phyloP scores from a whole-genome alignment of 2,888 invertebrate genomes.

The Pristionchus maxplancki region DNA sequence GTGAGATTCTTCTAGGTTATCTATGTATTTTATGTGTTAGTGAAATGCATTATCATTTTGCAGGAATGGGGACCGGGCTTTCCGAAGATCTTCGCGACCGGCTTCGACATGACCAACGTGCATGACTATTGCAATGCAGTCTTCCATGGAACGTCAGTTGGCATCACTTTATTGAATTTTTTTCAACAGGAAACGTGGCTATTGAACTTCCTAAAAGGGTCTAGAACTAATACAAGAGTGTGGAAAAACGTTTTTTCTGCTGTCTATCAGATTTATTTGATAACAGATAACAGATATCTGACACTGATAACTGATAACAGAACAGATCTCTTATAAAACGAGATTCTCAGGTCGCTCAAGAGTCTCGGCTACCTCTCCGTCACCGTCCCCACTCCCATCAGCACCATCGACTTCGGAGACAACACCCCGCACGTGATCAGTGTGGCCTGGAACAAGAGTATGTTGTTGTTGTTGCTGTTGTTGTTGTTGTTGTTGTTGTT shows the following conservation, averaged over 20 bases:
- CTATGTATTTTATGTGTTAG: too few relatives aligned
- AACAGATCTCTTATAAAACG: neutral
- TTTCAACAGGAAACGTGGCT: too few relatives aligned
- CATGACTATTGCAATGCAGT: neutral
- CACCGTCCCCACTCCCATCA: neutral
- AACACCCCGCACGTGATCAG: neutral
- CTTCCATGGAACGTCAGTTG: neutral
- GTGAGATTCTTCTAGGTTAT: too few relatives aligned
- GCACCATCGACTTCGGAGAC: neutral
- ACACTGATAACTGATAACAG: too few relatives aligned
- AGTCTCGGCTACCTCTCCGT: neutral
- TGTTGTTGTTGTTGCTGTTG: too few relatives aligned
- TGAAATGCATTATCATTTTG: too few relatives aligned
- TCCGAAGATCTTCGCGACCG: neutral
- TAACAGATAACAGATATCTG: too few relatives aligned
- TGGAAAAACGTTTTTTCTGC: too few relatives aligned
- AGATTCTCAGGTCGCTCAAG: neutral
- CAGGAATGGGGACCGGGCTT: neutral
- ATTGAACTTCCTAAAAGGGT: too few relatives aligned
- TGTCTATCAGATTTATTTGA: too few relatives aligned
- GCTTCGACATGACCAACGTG: neutral
- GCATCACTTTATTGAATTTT: neutral
- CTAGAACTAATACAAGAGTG: too few relatives aligned
- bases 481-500: too few relatives aligned
- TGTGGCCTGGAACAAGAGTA: neutral